phyloP scores from a whole-genome alignment of 2,888 invertebrate species.

The Tipula unca region DNA sequence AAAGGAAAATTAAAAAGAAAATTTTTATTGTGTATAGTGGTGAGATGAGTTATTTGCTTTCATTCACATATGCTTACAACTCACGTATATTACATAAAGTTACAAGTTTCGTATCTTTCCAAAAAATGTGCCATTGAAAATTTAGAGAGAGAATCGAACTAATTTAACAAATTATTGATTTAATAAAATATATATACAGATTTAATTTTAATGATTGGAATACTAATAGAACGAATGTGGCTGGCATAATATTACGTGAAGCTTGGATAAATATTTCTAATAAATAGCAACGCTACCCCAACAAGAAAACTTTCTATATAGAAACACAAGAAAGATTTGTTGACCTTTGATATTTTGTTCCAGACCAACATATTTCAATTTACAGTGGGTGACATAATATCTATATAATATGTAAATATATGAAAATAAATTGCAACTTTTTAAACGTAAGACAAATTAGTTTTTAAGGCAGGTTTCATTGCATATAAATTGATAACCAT shows the following conservation, averaged over 20 bases:
- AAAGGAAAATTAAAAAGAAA: background rate
- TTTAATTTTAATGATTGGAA: background rate
- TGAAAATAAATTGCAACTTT: background rate
- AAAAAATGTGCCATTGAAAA: background rate
- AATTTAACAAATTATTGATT: background rate
- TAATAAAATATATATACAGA: background rate
- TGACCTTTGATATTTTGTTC: background rate
- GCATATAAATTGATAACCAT: background rate
- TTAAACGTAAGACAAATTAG: background rate
- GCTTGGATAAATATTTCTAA: too few relatives aligned
- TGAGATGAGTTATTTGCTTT: background rate
- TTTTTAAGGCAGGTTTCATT: background rate
- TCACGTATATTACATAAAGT: background rate
- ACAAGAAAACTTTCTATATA: too few relatives aligned
- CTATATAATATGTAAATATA: too few relatives aligned
- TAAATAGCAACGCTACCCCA: too few relatives aligned
- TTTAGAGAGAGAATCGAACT: background rate
- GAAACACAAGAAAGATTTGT: too few relatives aligned
- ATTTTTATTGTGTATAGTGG: background rate
- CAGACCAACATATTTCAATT: background rate
- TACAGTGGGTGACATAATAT: background rate
- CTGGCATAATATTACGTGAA: background rate
- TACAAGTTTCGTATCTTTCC: background rate
- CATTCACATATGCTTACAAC: background rate
- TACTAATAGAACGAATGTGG: background rate